Base-by-base conservation (phyloP, 2,888 invertebrate species). In the Callimorpha dominula region DNA sequence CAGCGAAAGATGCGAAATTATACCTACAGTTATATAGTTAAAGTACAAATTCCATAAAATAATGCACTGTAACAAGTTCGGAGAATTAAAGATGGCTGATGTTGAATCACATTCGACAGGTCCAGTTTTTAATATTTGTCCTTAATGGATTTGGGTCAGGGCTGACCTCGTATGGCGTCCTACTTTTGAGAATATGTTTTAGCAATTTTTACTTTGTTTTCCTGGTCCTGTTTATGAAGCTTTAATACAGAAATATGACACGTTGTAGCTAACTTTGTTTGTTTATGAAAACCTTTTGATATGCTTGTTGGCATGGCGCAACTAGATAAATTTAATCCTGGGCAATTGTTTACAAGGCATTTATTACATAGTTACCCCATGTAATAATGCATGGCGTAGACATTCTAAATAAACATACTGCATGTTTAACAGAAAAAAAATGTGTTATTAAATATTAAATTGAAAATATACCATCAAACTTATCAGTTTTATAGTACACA, bases 101-200 rank as follows among this genome's bases (percentile, higher is more conserved):
- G 75, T 74, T 84, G 86, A 84, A 74, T 83, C 78, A 86, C 72
- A 78, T 84, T 78, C 70, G 74, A 70, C 70, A 73, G 74, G 70
- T 72, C 72, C 72, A 75, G 40, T 79, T 82, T 84, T 82, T 65
- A 69, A 70, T 70, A 62, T 73, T 82, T 81, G 78, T 83, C 83
- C 83, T 83, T 75, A 79, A 65, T 31, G 43, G 7, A 74, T 72
- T 73, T 68, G 65, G 81, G 83, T 76, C 83, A 83, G 62, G 85
- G 83, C 42, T 70, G 57, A 42, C 50, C n/a, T 52, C 31, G 57
- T n/a, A 17, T 46, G 64, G 70, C 42, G 68, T 62, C 31, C 52
- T 62, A 76, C 65, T 65, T 73, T 71, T 60, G 11, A 66, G 31
- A 52, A 52, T 54, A 11, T 42, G n/a, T 14, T 17, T 49, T 14